A percentile compares a stretch with the other conserved stretches of the same genome.
These are phyloP conservation scores for Esperia sulphurella DNA, from an alignment of 2,888 invertebrate species.

Conservation along the genomic window DNA sequence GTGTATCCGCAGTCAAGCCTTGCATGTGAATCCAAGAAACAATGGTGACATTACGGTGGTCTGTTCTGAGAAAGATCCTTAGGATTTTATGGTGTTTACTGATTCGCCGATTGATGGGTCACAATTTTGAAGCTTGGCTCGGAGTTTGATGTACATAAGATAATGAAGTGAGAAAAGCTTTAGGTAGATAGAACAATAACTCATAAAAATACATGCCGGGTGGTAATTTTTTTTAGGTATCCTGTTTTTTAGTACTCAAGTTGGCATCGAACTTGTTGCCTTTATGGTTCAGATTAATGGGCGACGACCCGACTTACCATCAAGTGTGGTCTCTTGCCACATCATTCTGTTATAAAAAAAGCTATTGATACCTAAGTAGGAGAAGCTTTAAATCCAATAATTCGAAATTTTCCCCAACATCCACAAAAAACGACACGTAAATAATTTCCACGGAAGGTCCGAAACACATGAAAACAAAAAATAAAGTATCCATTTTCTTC, in stretches of 20 bases:
- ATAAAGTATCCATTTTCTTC: conserved; percentile 45
- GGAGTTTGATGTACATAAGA: conserved; percentile 1
- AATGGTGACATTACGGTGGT: conserved; percentile 75
- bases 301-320: no score
- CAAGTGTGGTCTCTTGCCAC: no score
- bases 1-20: conserved; percentile 67
- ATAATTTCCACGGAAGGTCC: conserved; percentile 40
- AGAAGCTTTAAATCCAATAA: conserved; percentile 1
- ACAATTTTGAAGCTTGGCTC: conserved; percentile 34
- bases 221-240: no score
- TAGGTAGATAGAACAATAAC: no score
- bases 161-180: no score
- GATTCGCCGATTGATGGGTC: conserved; percentile 53
- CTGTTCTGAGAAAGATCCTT: conserved; percentile 68
- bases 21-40: conserved; percentile 69
- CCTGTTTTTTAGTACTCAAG: no score
- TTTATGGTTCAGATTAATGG: no score
- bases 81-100: conserved; percentile 67
- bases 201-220: no score
- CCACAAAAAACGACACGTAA: conserved; percentile 37
- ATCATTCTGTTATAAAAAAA: no score
- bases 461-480: conserved; percentile 41
- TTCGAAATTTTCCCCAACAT: conserved; percentile 1
- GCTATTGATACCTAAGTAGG: no score
- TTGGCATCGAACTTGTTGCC: no score